Evolutionary conservation across 2,113 vertebrate genomes (phyloP).

Genomic region (Hemicordylus capensis): DNA sequence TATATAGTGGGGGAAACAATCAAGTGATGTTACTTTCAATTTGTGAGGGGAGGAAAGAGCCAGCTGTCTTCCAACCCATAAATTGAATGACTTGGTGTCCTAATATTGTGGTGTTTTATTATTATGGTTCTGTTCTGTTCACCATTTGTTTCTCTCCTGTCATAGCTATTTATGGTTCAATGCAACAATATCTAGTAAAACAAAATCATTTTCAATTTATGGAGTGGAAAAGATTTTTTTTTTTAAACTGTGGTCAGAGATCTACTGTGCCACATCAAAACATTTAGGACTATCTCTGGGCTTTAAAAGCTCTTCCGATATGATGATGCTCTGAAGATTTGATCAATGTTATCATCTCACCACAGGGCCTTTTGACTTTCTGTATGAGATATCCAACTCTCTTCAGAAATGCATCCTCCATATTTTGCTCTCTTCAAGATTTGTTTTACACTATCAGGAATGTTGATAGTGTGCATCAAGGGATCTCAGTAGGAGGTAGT

Average conservation of each 20-base stretch:
- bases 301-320: not conserved
- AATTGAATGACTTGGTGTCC: not conserved
- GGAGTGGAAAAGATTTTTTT: not conserved
- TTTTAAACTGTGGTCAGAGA: not conserved
- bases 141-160: not conserved
- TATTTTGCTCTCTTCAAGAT: not conserved
- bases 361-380: not conserved
- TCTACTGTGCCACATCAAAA: not conserved
- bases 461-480: not conserved
- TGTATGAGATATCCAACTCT: not conserved
- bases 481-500: not conserved
- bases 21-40: slow-evolving; percentile 10
- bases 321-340: not conserved
- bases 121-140: not conserved
- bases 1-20: slow-evolving; percentile 37
- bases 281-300: not conserved
- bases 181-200: not conserved
- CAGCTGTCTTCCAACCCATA: not conserved
- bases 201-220: slow-evolving; percentile 6
- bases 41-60: not conserved
- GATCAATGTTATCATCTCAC: not conserved
- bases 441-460: not conserved
- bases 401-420: not conserved
- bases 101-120: not conserved
- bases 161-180: not conserved